Conservation (phyloP, 2,113 vertebrate genomes). For the Eolophus roseicapilla region DNA sequence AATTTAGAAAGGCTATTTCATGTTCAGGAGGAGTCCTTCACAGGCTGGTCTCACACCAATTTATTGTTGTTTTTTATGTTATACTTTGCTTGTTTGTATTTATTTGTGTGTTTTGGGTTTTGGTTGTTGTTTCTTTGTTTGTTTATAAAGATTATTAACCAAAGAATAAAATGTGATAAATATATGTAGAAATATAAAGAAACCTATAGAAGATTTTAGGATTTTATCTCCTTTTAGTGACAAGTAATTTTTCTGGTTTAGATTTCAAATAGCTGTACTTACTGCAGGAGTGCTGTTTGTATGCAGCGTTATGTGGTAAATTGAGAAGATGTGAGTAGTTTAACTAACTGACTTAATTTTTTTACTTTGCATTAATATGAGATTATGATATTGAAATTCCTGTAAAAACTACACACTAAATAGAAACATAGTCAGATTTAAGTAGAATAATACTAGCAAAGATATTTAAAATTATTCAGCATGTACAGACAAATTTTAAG, state of each 20-base stretch:
- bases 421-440: neutral
- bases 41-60: neutral
- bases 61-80: neutral
- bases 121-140: neutral
- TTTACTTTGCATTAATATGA: neutral
- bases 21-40: neutral
- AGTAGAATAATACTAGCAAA: slow-evolving; percentile 10
- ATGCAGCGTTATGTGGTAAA: neutral
- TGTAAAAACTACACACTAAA: neutral
- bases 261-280: neutral
- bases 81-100: neutral
- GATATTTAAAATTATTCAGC: neutral
- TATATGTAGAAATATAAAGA: neutral
- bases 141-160: neutral
- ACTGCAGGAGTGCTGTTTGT: neutral
- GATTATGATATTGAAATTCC: neutral
- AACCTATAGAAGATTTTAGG: neutral
- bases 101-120: neutral
- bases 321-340: neutral
- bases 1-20: neutral
- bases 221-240: neutral
- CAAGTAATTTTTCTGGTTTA: neutral
- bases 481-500: neutral
- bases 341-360: neutral
- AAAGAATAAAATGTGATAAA: neutral